These are phyloP conservation scores for Drosophila elegans DNA, from an alignment of 1,140 invertebrate species.

Conservation along the genomic window DNA sequence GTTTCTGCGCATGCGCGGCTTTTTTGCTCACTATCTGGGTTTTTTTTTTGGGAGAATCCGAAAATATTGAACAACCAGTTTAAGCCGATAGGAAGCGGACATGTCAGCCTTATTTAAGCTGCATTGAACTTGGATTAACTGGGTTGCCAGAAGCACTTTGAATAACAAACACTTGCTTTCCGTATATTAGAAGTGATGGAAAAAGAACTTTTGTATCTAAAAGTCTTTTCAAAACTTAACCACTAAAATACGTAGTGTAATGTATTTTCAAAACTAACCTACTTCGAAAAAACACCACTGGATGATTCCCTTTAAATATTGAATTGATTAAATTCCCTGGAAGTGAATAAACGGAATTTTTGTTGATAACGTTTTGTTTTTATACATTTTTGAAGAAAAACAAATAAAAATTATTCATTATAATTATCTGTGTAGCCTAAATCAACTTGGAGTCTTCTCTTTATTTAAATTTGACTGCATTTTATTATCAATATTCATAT, in stretches of 20 bases:
- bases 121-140: conserved; percentile 25
- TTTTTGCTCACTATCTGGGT: not conserved
- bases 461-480: no score
- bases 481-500: no score
- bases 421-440: no score
- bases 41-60: conserved; percentile 21
- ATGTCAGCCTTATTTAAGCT: conserved; percentile 11
- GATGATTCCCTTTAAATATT: no score
- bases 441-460: no score
- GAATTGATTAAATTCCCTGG: no score
- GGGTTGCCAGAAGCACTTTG: not conserved
- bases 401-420: no score
- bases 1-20: conserved; percentile 17
- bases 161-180: conserved; percentile 2
- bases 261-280: no score
- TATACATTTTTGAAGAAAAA: no score
- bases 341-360: no score
- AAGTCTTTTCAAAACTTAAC: not conserved
- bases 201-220: not conserved
- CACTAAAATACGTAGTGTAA: not conserved
- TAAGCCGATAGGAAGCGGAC: conserved; percentile 6
- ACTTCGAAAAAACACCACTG: no score
- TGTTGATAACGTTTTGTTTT: no score
- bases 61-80: conserved; percentile 28
- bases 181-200: not conserved